Evolutionary conservation across 2,888 invertebrate genomes (phyloP).

Genomic region (Thecophora atra): DNA sequence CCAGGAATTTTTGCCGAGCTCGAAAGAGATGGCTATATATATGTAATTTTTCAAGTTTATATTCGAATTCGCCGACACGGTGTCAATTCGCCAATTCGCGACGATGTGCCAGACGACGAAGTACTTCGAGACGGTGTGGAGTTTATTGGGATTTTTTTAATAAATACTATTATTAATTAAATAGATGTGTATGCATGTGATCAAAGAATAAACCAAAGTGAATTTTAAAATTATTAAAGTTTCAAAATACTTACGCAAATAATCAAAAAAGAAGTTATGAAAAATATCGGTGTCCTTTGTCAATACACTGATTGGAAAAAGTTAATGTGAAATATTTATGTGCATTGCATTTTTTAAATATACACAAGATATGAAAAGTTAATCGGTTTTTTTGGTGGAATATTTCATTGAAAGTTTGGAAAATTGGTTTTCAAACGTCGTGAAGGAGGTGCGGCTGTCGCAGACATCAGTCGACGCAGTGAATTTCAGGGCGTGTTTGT

Average conservation of each 20-base stretch:
- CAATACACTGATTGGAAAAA: slow-evolving; percentile 12
- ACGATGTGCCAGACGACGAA: slow-evolving; percentile 29
- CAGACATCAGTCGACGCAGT: slow-evolving; percentile 42
- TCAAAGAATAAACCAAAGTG: neutral
- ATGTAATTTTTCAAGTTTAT: neutral
- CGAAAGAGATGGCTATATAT: too few relatives aligned
- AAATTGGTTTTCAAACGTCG: neutral
- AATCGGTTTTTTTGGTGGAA: neutral
- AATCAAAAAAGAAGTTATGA: neutral
- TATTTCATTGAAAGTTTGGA: neutral
- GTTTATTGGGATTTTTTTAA: slow-evolving; percentile 5
- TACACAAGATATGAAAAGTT: neutral
- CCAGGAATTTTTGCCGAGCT: too few relatives aligned
- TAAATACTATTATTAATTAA: neutral
- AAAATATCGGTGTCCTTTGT: neutral
- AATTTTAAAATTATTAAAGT: neutral
- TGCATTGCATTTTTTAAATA: neutral
- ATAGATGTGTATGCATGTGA: slow-evolving; percentile 1
- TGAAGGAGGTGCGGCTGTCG: slow-evolving; percentile 21
- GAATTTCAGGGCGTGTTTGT: slow-evolving; percentile 60
- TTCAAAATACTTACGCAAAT: neutral
- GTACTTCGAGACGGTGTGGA: neutral
- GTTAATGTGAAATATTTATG: neutral
- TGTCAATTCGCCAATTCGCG: too few relatives aligned
- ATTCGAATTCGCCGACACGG: neutral